Evolutionary conservation across 2,888 invertebrate genomes (phyloP), one percentile per base, ranked within the genome.

Genomic region (Tethea ocularis): DNA sequence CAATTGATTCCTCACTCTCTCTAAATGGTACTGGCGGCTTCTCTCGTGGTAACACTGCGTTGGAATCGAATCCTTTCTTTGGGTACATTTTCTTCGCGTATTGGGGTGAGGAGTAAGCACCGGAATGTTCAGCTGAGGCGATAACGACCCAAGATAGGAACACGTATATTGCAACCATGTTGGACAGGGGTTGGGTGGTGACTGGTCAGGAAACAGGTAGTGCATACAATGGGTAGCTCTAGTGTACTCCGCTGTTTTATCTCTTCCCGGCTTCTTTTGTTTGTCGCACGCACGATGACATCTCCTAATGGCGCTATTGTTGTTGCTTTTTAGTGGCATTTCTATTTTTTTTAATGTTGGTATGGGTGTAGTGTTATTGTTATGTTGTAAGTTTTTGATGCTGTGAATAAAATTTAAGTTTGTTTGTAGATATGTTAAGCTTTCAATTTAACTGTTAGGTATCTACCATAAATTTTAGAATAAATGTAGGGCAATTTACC

Each of bases 61-160:
- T 88, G 0, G 82, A 75, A 5, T 91, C 89, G 56, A 80, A 85
- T 15, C 74, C 75, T 69, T 84, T 88, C 0, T 83, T 88, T 0
- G 91, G 91, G 63, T 83, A 92, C 86, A 92, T 87, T 63, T 93
- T 93, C 77, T 93, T 93, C 15, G 93, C 93, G 71, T 93, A 93
- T 46, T 93, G 93, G 0, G 93, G 93, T 0, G 93, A 93, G 0
- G 93, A 93, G 56, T 93, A 93, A 1, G 93, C 93, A n/a, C 93
- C 93, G 0, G 86, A 82, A 74, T 93, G 93, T 61, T 93, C 90
- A 0, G 85, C 82, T 8, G 80, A 60, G 15, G 69, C 71, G 5
- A 85, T 23, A 20, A 77, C 57, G 41, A 67, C 63, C 71, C 71
- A 75, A 57, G 77, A 63, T 22, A 91, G 56, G 51, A 89, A 58